These are phyloP conservation scores for Julus scandinavius DNA, from an alignment of 2,888 invertebrate species.

Conservation along the genomic window DNA sequence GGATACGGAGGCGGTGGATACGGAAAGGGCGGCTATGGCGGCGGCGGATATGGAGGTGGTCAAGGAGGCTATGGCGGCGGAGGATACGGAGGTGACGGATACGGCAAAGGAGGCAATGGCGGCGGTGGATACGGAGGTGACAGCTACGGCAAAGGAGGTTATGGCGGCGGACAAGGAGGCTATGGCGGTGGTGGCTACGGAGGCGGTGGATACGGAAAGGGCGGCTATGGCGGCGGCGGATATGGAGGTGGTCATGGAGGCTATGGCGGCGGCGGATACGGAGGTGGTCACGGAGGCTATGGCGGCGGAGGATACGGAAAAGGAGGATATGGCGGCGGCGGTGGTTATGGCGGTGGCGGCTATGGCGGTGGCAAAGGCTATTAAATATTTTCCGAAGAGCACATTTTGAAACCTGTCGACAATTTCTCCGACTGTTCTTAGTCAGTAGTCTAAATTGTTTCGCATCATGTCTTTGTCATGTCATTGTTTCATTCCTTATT, in stretches of 20 bases:
- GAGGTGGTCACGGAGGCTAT: background rate
- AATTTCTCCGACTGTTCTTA: background rate
- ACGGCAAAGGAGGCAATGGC: background rate
- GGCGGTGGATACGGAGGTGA: background rate
- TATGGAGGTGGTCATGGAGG: background rate
- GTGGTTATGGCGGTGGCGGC: background rate
- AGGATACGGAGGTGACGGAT: background rate
- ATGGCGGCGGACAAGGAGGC: background rate
- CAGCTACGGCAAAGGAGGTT: background rate
- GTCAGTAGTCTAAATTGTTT: conserved; percentile 30
- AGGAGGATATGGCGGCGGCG: background rate
- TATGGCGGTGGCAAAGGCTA: conserved; percentile 8
- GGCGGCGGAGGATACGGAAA: conserved; percentile 30
- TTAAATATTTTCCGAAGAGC: background rate
- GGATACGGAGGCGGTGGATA: background rate
- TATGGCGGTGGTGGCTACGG: conserved; percentile 15
- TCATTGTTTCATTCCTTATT: conserved; percentile 7
- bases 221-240: background rate
- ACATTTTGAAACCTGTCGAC: conserved; percentile 26
- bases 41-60: background rate
- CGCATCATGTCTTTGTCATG: background rate
- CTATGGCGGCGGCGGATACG: background rate
- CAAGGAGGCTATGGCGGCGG: background rate
- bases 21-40: background rate
- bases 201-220: background rate